Base-by-base conservation (phyloP, 2,113 vertebrate genomes). In the Ovibos moschatus region DNA sequence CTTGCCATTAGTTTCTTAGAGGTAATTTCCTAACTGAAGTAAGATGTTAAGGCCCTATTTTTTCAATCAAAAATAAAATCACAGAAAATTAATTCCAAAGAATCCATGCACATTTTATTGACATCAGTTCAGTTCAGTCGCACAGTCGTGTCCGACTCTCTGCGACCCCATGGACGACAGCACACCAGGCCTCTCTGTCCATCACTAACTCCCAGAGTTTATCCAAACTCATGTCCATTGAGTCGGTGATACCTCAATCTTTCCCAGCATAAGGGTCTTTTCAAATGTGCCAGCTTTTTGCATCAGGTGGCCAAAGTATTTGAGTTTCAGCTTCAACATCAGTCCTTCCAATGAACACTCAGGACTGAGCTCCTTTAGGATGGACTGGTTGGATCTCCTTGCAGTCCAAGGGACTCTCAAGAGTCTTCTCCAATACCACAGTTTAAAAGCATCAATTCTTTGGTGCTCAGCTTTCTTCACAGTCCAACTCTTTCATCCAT, bases 41-140 rank as follows among this genome's bases (percentile, higher is more conserved):
- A 67, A 93, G 15, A 84, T 40, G n/a, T 47, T 93, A 88, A 28
- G 90, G 4, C 27, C 14, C 7, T 67, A 10, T 19, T 87, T 79
- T 76, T 43, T 71, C 9, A 88, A 91, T 60, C 89, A 57, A 95
- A 84, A 89, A 45, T 94, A 47, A 76, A 67, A 89, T 96, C 19
- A 19, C 19, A 64, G 43, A 64, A 86, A 53, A 6, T 45, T 36
- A 84, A 23, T 81, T 16, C 10, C n/a, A 79, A n/a, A 51, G 27
- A 51, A 9, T 67, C 4, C 3, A n/a, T 91, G n/a, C 7, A 28
- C 40, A 81, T 82, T 51, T 87, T 85, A 47, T 89, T 88, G 33
- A 57, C 8, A 40, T 15, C 67, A 23, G 19, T 74, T 74, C 19
- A 40, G n/a, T 74, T 74, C 67, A 12, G 67, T 40, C 0, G 0